Percentiles rank a stretch among this genome's conserved stretches.
Evolutionary conservation across 2,888 invertebrate species (phyloP).

Genomic region (Scaptomyza caliginosa): DNA sequence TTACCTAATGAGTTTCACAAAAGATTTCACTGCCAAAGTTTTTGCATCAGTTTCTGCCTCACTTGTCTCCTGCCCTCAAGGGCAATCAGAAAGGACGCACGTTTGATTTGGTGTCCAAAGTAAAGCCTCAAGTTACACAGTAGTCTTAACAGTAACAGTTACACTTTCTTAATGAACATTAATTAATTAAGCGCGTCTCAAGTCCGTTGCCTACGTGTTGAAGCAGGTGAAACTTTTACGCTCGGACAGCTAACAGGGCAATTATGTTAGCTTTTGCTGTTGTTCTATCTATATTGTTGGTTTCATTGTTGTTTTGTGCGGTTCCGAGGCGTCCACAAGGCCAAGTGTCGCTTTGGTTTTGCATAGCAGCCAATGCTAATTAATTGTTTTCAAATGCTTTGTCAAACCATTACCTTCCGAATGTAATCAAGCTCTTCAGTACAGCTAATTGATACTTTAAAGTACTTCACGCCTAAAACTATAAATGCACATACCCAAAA

Average conservation of each 20-base stretch:
- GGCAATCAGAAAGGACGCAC: slow-evolving; percentile 59
- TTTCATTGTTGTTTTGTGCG: slow-evolving; percentile 19
- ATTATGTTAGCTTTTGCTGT: slow-evolving; percentile 52
- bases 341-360: slow-evolving; percentile 1
- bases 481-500: not conserved
- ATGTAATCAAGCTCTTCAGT: too few relatives aligned
- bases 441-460: too few relatives aligned
- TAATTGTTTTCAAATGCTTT: slow-evolving; percentile 36
- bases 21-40: slow-evolving; percentile 60
- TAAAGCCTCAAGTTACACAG: slow-evolving; percentile 24
- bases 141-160: slow-evolving; percentile 32
- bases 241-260: slow-evolving; percentile 54
- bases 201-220: slow-evolving; percentile 40
- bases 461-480: too few relatives aligned
- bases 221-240: slow-evolving; percentile 49
- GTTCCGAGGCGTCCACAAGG: slow-evolving; percentile 11
- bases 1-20: slow-evolving; percentile 69
- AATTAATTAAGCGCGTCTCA: slow-evolving; percentile 62
- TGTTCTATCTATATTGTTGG: not conserved
- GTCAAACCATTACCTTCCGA: not conserved
- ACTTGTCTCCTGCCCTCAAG: slow-evolving; percentile 8
- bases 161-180: slow-evolving; percentile 68
- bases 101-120: slow-evolving; percentile 69
- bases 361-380: slow-evolving; percentile 8
- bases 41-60: not conserved